Evolutionary conservation across 2,888 invertebrate species (phyloP), one percentile per base, ranked within the genome.

Genomic region (Teleogryllus oceanicus): DNA sequence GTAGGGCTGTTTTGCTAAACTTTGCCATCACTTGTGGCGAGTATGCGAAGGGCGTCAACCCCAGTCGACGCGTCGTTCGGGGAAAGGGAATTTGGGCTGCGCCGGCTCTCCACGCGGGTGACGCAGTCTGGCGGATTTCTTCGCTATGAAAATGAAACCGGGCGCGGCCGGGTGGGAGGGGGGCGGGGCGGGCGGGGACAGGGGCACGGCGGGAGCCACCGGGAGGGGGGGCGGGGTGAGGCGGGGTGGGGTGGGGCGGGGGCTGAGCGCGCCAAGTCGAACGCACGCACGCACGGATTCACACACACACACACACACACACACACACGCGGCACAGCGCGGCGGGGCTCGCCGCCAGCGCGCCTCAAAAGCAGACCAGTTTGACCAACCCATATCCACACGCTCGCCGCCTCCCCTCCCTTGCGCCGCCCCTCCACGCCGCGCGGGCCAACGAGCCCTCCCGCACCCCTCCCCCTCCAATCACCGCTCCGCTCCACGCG

Each of bases 341-440:
- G 16, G 62, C 62, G 62, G 62, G 16, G 13, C 16, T n/a, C n/a
- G 62, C 62, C 80, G 62, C 74, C 78, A 79, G 76, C 76, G 76
- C 78, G 50, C 75, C 51, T 74, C 37, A 78, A 77, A 74, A 81
- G 51, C 75, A 78, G 79, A 78, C 81, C 80, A 78, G 80, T 76
- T 20, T 74, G 78, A 78, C 80, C 80, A 77, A 74, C 80, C 80
- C 78, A 50, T 80, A 50, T 76, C 50, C 77, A 79, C 37, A 21
- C n/a, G 49, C 20, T 11, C 49, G 8, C n/a, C 8, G 18, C 20
- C 77, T 11, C 49, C 49, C 77, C 13, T 49, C 16, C 18, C 50
- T 4, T 8, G 24, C 24, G 11, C 12, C 16, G 24, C 49, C 49
- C 20, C 77, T 77, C 49, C 16, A 24, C 20, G 50, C 77, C 20